Evolutionary conservation across 2,888 invertebrate genomes (phyloP).

Genomic region (Acrobasis repandana): DNA sequence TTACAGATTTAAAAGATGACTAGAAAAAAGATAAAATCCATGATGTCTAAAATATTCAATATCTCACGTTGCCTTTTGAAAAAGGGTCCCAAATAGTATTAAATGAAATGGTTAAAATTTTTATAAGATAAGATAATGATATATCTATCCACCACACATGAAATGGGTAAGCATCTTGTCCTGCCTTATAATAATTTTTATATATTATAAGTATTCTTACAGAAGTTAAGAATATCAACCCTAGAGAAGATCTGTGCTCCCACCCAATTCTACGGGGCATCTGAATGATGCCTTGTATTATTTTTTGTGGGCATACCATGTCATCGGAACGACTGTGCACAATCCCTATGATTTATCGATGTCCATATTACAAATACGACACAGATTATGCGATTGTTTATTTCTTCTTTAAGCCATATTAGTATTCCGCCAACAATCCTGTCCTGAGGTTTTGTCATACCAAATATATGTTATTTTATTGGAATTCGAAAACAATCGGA

Average conservation of each 20-base stretch:
- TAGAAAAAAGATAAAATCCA: not conserved
- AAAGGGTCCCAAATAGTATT: too few species aligned
- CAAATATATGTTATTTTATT: conserved; percentile 81
- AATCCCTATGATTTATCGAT: conserved; percentile 82
- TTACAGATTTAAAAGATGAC: not conserved
- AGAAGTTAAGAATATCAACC: conserved; percentile 35
- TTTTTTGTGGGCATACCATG: conserved; percentile 81
- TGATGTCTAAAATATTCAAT: not conserved
- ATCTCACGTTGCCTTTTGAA: too few species aligned
- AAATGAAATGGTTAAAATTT: too few species aligned
- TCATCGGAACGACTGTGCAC: conserved; percentile 82
- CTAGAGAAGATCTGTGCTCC: conserved; percentile 59
- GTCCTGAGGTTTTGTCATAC: conserved; percentile 81
- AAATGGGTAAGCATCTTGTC: too few species aligned
- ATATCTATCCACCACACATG: too few species aligned
- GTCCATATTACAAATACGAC: conserved; percentile 82
- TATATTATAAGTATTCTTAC: not conserved
- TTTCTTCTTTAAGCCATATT: conserved; percentile 81
- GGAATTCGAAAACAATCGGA: conserved; percentile 80
- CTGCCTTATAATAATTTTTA: too few species aligned
- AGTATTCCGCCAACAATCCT: conserved; percentile 80
- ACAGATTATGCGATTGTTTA: conserved; percentile 80
- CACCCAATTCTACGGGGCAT: conserved; percentile 78
- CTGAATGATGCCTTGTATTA: conserved; percentile 79
- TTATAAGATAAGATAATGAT: too few species aligned